These are phyloP conservation scores for Antitype chi DNA, from an alignment of 2,888 invertebrate species.

Conservation along the genomic window DNA sequence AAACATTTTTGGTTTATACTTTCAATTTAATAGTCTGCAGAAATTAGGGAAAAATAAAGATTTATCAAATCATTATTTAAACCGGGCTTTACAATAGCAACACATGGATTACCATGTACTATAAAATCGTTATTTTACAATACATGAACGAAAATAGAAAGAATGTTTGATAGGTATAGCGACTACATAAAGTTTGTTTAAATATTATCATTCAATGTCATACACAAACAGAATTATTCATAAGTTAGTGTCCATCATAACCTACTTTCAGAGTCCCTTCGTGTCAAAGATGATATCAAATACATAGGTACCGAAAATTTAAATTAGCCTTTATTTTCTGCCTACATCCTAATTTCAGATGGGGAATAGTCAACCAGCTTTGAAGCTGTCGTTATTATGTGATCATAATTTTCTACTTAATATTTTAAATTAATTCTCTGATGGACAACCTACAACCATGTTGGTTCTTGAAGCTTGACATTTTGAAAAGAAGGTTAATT, in stretches of 20 bases:
- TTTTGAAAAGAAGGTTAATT: not conserved
- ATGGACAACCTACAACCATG: not conserved
- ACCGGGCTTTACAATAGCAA: not conserved
- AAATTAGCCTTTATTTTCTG: not conserved
- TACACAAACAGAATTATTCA: slow-evolving; percentile 18
- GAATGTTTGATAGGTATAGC: not conserved
- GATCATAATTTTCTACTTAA: not conserved
- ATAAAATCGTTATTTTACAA: slow-evolving; percentile 12
- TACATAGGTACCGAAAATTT: not conserved
- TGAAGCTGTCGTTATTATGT: not conserved
- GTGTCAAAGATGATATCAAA: slow-evolving; percentile 11
- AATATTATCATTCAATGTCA: slow-evolving; percentile 20
- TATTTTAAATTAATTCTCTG: not conserved
- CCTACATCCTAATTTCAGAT: too few species aligned
- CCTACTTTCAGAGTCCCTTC: slow-evolving; percentile 2
- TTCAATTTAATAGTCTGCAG: not conserved
- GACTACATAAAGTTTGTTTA: not conserved
- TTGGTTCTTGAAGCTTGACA: not conserved
- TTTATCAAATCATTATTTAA: not conserved
- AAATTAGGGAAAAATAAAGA: not conserved
- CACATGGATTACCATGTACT: slow-evolving; percentile 1
- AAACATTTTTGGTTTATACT: not conserved
- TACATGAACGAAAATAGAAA: slow-evolving; percentile 1
- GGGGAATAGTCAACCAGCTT: not conserved
- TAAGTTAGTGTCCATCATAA: not conserved